These are phyloP conservation scores for Lordiphosa mommai DNA, from an alignment of 1,140 invertebrate genomes.

Conservation along the genomic window DNA sequence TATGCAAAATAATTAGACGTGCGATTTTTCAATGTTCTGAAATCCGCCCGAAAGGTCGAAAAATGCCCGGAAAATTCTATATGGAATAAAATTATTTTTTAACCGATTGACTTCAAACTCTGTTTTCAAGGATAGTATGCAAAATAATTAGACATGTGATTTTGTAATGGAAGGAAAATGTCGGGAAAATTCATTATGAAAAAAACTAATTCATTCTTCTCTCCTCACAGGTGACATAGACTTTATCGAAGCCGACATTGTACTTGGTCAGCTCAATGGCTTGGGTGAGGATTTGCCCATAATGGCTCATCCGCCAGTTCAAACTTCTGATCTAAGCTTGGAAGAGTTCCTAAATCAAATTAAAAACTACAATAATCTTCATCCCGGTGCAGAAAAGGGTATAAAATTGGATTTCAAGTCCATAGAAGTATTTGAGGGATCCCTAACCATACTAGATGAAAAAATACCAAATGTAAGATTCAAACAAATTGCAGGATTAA, in stretches of 20 bases:
- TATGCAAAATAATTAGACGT: too few species aligned
- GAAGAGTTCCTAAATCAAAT: slow-evolving; percentile 86
- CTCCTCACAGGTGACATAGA: slow-evolving; percentile 80
- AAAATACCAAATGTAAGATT: slow-evolving; percentile 52
- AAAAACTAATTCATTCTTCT: background rate
- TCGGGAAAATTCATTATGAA: too few species aligned
- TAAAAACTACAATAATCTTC: slow-evolving; percentile 79
- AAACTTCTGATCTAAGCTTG: slow-evolving; percentile 87
- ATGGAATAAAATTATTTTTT: too few species aligned
- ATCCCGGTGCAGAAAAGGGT: slow-evolving; percentile 82
- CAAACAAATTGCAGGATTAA: background rate
- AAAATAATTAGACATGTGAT: too few species aligned
- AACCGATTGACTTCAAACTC: too few species aligned
- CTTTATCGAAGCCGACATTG: slow-evolving; percentile 94
- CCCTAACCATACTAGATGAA: slow-evolving; percentile 82
- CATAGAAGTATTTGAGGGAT: slow-evolving; percentile 87
- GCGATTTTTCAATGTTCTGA: too few species aligned
- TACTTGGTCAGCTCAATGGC: slow-evolving; percentile 83
- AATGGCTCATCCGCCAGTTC: slow-evolving; percentile 91
- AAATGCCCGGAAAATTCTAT: too few species aligned
- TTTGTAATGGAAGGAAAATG: too few species aligned
- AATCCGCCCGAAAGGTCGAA: too few species aligned
- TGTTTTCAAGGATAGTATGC: too few species aligned
- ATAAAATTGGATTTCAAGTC: slow-evolving; percentile 95
- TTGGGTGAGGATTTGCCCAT: slow-evolving; percentile 84